These are phyloP conservation scores for Eretmocerus hayati DNA, from an alignment of 2,888 invertebrate species.

Conservation along the genomic window DNA sequence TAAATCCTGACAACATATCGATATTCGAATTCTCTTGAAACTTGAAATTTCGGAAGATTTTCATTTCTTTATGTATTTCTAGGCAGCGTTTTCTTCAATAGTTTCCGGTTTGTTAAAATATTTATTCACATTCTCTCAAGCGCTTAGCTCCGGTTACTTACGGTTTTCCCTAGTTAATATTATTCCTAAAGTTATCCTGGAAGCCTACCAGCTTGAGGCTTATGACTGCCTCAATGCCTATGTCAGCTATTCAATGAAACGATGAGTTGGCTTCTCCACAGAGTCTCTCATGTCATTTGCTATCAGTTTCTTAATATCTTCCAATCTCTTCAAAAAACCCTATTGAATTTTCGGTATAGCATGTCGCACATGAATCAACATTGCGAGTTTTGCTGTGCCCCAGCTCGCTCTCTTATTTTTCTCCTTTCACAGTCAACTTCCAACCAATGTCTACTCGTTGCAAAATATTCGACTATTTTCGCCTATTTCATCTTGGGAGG, in stretches of 20 bases:
- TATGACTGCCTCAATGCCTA: conserved; percentile 33
- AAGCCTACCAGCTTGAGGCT: conserved; percentile 45
- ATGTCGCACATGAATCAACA: conserved; percentile 23
- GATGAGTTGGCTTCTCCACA: conserved; percentile 30
- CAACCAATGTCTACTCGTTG: conserved; percentile 43
- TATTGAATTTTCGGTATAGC: conserved; percentile 22
- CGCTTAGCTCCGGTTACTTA: conserved; percentile 36
- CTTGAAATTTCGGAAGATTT: conserved; percentile 37
- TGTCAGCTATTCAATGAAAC: conserved; percentile 30
- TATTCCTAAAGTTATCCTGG: conserved; percentile 45
- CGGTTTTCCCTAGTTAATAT: conserved; percentile 39
- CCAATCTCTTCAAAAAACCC: conserved; percentile 12
- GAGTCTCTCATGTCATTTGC: conserved; percentile 26
- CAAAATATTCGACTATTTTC: conserved; percentile 47
- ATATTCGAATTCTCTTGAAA: conserved; percentile 20
- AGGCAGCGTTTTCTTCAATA: conserved; percentile 39
- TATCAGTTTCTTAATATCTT: conserved; percentile 15
- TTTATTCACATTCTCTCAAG: conserved; percentile 41
- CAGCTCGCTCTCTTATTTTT: conserved; percentile 18
- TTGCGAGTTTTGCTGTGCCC: conserved; percentile 23
- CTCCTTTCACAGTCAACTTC: conserved; percentile 21
- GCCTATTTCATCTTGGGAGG: conserved; percentile 40
- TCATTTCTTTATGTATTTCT: conserved; percentile 40
- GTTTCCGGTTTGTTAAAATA: conserved; percentile 43
- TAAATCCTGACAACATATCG: conserved; percentile 4